A percentile compares a stretch with the other conserved stretches of the same genome.
Evolutionary conservation across 2,113 vertebrate species (phyloP).

Genomic region (Sceloporus undulatus): DNA sequence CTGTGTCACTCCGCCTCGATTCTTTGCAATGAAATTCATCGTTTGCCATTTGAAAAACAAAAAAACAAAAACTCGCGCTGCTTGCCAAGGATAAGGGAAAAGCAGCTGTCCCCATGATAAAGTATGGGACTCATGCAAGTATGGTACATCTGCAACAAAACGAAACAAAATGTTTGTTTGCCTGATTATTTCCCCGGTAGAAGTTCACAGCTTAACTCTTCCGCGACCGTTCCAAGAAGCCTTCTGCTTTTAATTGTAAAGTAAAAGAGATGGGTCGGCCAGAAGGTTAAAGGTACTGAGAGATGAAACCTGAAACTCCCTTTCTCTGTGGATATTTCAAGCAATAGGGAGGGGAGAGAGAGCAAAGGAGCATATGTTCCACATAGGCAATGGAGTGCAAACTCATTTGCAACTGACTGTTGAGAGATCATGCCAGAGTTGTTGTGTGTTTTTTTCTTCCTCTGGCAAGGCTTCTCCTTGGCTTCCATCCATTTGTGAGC

Average conservation of each 20-base stretch:
- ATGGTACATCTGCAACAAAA: neutral
- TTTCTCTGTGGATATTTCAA: neutral
- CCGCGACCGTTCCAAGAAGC: neutral
- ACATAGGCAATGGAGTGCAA: neutral
- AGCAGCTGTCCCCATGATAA: neutral
- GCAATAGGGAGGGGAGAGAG: slow-evolving; percentile 2
- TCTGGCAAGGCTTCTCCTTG: slow-evolving; percentile 42
- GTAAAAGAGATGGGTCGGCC: neutral
- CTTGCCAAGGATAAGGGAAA: neutral
- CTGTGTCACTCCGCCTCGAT: no score
- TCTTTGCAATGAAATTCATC: no score
- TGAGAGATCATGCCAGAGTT: slow-evolving; percentile 22
- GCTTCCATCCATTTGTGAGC: slow-evolving; percentile 38
- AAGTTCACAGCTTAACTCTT: neutral
- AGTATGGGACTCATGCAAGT: neutral
- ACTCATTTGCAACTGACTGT: neutral
- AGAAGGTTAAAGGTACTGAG: neutral
- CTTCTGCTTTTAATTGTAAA: no score
- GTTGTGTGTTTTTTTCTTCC: neutral
- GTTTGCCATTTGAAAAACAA: no score
- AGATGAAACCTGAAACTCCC: neutral
- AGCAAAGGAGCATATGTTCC: accelerated
- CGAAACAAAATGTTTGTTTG: neutral
- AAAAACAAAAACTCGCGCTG: no score
- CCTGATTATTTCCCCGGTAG: neutral